Conservation (phyloP, 1,140 invertebrate genomes). For the Sitophilus oryzae region DNA sequence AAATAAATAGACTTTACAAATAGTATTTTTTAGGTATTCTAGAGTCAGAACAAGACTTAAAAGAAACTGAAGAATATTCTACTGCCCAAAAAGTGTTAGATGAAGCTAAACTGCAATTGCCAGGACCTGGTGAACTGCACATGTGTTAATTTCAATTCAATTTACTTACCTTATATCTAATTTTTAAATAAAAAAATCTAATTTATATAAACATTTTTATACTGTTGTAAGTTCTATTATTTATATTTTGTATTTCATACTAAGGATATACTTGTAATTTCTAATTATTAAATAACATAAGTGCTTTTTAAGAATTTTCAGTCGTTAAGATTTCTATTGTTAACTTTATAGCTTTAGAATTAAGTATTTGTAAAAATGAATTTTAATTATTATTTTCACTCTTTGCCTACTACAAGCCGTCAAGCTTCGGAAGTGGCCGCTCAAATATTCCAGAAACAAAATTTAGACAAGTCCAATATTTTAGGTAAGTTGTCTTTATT, state of each 20-base stretch:
- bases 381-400: conserved; percentile 6
- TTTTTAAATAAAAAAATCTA: too few relatives aligned
- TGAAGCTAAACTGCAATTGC: conserved; percentile 63
- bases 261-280: background rate
- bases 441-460: conserved; percentile 20
- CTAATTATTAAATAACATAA: background rate
- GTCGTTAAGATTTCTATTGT: background rate
- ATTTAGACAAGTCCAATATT: conserved; percentile 18
- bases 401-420: conserved; percentile 14
- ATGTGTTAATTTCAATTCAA: conserved; percentile 29
- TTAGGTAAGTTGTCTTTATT: conserved; percentile 13
- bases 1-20: background rate
- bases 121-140: conserved; percentile 38
- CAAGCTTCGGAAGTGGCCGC: conserved; percentile 20
- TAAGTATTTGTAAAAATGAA: too few relatives aligned
- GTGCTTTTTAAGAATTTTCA: too few relatives aligned
- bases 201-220: too few relatives aligned
- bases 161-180: background rate
- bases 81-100: conserved; percentile 62
- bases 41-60: conserved; percentile 68
- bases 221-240: too few relatives aligned
- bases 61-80: conserved; percentile 65
- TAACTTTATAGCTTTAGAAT: background rate
- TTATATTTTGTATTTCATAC: background rate
- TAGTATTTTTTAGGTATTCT: conserved; percentile 47